Evolutionary conservation across 2,113 vertebrate genomes (phyloP).

Genomic region (Notarius quadriscutis): DNA sequence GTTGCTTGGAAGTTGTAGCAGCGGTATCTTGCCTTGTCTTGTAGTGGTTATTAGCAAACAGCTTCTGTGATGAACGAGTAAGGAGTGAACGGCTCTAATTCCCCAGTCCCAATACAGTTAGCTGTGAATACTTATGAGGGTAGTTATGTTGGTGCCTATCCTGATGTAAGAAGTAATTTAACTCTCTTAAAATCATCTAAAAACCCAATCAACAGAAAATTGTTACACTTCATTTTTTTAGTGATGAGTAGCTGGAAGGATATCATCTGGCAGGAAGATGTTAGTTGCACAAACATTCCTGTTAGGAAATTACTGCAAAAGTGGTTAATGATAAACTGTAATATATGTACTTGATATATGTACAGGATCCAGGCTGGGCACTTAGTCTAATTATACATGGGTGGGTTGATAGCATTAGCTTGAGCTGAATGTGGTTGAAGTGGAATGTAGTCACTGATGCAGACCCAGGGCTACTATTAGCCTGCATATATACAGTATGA

Average conservation of each 20-base stretch:
- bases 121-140: background rate
- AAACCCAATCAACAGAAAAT: background rate
- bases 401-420: background rate
- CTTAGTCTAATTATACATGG: slow-evolving; percentile 18
- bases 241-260: slow-evolving; percentile 19
- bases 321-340: background rate
- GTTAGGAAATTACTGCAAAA: background rate
- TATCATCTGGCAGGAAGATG: slow-evolving; percentile 10
- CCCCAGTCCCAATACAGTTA: background rate
- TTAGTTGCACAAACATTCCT: slow-evolving; percentile 16
- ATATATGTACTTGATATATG: slow-evolving; percentile 27
- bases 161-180: too few species aligned
- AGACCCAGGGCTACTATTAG: background rate
- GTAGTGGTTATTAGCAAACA: background rate
- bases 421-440: background rate
- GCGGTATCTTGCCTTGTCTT: background rate
- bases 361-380: slow-evolving; percentile 8
- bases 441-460: background rate
- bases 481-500: background rate
- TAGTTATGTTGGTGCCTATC: background rate
- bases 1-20: background rate
- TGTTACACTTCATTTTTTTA: background rate
- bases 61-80: background rate
- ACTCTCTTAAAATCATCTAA: background rate
- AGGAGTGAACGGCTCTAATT: background rate